phyloP scores from a whole-genome alignment of 2,888 invertebrate species.

The Ormyrus pomaceus region DNA sequence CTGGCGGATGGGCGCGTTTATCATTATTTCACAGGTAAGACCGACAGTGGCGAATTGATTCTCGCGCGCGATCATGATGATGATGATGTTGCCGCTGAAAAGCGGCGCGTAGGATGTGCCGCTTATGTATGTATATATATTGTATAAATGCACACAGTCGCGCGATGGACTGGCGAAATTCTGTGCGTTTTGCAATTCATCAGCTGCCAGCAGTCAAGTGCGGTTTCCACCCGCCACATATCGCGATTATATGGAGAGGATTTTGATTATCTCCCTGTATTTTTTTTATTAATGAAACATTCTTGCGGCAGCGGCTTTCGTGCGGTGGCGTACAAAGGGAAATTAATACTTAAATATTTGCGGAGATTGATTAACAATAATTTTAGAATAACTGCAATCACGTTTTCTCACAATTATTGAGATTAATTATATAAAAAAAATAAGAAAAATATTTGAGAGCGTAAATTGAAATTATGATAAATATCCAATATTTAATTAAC shows the following conservation, averaged over 20 bases:
- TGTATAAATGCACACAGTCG: background rate
- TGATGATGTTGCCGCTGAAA: background rate
- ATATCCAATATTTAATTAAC: too few relatives aligned
- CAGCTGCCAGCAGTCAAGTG: background rate
- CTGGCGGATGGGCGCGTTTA: conserved; percentile 10
- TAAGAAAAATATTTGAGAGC: too few relatives aligned
- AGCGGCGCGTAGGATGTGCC: background rate
- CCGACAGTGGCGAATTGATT: background rate
- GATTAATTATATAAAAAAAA: too few relatives aligned
- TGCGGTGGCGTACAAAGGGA: too few relatives aligned
- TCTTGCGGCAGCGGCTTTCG: too few relatives aligned
- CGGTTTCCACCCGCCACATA: background rate
- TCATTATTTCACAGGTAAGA: conserved; percentile 32
- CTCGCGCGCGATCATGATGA: background rate
- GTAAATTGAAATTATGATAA: too few relatives aligned
- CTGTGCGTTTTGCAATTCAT: conserved; percentile 34
- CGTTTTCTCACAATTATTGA: too few relatives aligned
- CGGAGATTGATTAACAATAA: too few relatives aligned
- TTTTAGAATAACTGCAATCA: too few relatives aligned
- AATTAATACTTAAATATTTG: too few relatives aligned
- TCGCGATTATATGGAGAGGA: conserved; percentile 16
- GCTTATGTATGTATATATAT: background rate
- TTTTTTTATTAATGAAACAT: too few relatives aligned
- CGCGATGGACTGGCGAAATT: conserved; percentile 37
- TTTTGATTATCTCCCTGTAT: conserved; percentile 21